phyloP scores from a whole-genome alignment of 2,888 invertebrate species.

The Epinotia brunnichana region DNA sequence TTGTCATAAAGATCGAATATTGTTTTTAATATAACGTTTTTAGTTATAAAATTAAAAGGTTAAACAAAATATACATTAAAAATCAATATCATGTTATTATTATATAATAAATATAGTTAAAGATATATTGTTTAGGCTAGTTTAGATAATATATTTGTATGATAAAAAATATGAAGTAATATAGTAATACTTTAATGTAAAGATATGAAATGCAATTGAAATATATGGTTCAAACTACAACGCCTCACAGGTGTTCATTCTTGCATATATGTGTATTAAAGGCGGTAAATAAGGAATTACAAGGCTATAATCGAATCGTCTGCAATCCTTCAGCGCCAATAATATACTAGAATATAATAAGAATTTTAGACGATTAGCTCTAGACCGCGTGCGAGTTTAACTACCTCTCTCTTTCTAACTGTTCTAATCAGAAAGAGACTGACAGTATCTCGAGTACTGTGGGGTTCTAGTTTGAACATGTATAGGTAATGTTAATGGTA shows the following conservation, averaged over 20 bases:
- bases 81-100: slow-evolving; percentile 41
- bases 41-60: slow-evolving; percentile 15
- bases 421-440: no score
- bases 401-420: no score
- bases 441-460: no score
- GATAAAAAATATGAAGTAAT: slow-evolving; percentile 35
- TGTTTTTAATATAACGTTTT: slow-evolving; percentile 23
- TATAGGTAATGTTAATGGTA: background rate
- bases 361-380: no score
- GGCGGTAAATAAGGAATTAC: background rate
- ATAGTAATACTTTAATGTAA: slow-evolving; percentile 34
- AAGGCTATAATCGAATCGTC: background rate
- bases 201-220: slow-evolving; percentile 28
- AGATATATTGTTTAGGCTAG: slow-evolving; percentile 41
- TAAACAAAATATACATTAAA: slow-evolving; percentile 33
- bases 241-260: background rate
- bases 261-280: background rate
- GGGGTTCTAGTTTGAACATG: background rate
- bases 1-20: slow-evolving; percentile 29
- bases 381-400: background rate
- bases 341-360: background rate
- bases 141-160: slow-evolving; percentile 43
- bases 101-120: slow-evolving; percentile 34
- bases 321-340: background rate
- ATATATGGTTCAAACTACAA: slow-evolving; percentile 6